Evolutionary conservation across 2,797 vertebrate species (phyloP).

Genomic region (Girardinus metallicus): DNA sequence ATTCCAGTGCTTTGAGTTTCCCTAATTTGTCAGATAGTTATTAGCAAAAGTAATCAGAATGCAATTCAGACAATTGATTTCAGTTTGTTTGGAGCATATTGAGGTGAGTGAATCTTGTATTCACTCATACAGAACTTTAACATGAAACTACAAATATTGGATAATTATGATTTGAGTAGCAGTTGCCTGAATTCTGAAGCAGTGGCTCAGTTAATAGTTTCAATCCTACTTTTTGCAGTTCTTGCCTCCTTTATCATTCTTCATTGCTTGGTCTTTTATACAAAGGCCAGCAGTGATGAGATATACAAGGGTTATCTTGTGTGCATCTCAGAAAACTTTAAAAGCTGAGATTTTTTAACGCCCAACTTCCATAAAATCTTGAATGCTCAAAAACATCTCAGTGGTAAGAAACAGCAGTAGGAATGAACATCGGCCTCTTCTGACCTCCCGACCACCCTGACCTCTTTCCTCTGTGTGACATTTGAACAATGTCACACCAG

Average conservation of each 20-base stretch:
- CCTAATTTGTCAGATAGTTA: background rate
- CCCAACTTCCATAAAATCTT: background rate
- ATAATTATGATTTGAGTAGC: background rate
- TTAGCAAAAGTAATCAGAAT: background rate
- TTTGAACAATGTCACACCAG: conserved; percentile 21
- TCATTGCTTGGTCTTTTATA: background rate
- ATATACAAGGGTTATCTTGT: background rate
- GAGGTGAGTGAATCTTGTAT: background rate
- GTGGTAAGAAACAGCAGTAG: background rate
- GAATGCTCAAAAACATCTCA: background rate
- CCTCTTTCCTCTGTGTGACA: conserved; percentile 18
- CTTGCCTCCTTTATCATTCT: background rate
- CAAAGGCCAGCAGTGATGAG: no score
- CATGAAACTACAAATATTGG: background rate
- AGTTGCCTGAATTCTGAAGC: background rate
- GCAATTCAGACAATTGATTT: background rate
- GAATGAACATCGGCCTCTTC: conserved; percentile 3
- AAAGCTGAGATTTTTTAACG: background rate
- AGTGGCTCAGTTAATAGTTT: background rate
- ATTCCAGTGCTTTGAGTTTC: background rate
- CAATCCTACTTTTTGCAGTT: background rate
- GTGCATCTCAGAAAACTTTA: background rate
- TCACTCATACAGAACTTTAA: background rate
- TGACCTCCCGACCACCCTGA: conserved; percentile 15
- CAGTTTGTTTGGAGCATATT: background rate